A percentile compares a stretch with the other conserved stretches of the same genome.
phyloP scores from a whole-genome alignment of 2,113 vertebrate species.

The Fregata magnificens region DNA sequence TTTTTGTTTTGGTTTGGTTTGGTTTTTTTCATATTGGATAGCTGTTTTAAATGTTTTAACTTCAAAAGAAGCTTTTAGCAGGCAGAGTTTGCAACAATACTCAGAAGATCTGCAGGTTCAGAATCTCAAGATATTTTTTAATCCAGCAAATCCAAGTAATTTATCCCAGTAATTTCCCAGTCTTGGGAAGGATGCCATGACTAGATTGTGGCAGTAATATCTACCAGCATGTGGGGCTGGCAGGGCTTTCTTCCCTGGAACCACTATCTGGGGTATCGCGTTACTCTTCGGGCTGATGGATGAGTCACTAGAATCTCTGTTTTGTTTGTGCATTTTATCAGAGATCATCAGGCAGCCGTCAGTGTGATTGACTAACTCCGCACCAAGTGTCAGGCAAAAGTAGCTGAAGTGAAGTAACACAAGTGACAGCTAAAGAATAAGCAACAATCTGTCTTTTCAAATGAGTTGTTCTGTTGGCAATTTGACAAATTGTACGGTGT shows the following conservation, averaged over 20 bases:
- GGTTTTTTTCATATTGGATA: neutral
- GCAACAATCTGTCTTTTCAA: constrained; percentile 63
- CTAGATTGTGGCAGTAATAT: neutral
- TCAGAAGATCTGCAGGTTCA: neutral
- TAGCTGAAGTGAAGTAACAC: constrained; percentile 46
- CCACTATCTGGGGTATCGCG: neutral
- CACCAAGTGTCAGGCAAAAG: constrained; percentile 37
- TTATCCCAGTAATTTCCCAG: neutral
- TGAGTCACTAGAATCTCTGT: constrained; percentile 42
- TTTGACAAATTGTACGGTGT: constrained; percentile 42
- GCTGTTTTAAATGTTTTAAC: neutral
- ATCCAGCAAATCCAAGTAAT: neutral
- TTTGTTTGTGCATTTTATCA: constrained; percentile 54
- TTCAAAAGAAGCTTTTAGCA: neutral
- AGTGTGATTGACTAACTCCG: constrained; percentile 47
- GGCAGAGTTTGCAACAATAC: neutral
- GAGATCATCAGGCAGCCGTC: constrained; percentile 58
- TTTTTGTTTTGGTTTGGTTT: neutral
- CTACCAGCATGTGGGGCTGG: neutral
- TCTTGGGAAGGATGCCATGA: neutral
- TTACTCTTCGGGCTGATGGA: constrained; percentile 10
- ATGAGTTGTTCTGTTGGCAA: constrained; percentile 56
- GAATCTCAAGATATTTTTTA: neutral
- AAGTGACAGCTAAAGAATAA: constrained; percentile 68
- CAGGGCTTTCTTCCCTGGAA: constrained; percentile 11